Evolutionary conservation across 2,113 vertebrate species (phyloP).

Genomic region (Prionailurus viverrinus): DNA sequence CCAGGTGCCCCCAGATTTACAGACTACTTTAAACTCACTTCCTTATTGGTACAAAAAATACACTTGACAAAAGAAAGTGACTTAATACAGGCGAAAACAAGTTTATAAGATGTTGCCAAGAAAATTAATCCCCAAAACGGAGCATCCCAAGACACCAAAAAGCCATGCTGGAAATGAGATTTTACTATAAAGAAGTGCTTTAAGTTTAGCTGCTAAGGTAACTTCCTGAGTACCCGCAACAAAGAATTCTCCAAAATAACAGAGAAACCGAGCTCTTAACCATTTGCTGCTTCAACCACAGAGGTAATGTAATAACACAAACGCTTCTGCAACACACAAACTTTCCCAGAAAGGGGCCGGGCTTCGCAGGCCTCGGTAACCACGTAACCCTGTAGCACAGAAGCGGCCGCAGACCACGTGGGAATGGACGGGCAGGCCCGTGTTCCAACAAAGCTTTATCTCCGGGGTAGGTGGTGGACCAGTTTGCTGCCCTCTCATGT

Average conservation of each 20-base stretch:
- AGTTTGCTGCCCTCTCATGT: neutral
- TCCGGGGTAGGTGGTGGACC: neutral
- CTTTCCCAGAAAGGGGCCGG: neutral
- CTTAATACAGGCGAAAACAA: neutral
- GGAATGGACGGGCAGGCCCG: rapidly evolving
- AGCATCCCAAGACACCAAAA: neutral
- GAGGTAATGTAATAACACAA: neutral
- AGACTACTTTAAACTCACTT: neutral
- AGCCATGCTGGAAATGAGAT: neutral
- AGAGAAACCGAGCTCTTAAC: neutral
- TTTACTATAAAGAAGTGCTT: neutral
- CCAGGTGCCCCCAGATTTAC: neutral
- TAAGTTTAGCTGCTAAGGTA: neutral
- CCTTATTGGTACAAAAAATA: neutral
- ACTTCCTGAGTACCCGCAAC: neutral
- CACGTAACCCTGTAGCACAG: neutral
- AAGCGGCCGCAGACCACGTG: neutral
- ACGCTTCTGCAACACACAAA: rapidly evolving
- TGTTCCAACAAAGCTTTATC: neutral
- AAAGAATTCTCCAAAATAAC: neutral
- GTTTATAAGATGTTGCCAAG: neutral
- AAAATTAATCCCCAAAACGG: neutral
- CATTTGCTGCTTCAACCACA: neutral
- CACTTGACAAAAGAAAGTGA: neutral
- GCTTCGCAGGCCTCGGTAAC: neutral